A percentile compares a stretch with the other conserved stretches of the same genome.
Evolutionary conservation across 1,140 invertebrate species (phyloP).

Genomic region (Bombyx mandarina): DNA sequence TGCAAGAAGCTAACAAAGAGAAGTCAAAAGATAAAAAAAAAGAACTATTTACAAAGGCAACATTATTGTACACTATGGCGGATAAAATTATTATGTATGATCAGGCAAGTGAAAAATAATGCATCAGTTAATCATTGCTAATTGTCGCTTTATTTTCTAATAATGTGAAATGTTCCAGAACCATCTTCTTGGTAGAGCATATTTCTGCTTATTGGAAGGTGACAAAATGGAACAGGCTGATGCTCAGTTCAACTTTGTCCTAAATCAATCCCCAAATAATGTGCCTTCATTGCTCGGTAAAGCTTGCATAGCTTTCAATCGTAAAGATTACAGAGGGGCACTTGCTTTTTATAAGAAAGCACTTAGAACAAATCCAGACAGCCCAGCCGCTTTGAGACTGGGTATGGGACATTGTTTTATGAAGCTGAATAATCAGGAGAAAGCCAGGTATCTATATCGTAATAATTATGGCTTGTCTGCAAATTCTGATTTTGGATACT

Average conservation of each 20-base stretch:
- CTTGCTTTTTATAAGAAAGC: constrained; percentile 99
- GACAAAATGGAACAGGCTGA: constrained; percentile 99
- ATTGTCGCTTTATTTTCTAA: too few relatives aligned
- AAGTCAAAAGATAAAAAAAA: constrained; percentile 96
- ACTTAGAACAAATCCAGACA: constrained; percentile 94
- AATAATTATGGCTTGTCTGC: too few relatives aligned
- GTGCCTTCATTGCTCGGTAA: constrained; percentile 97
- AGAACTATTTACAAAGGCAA: constrained; percentile 97
- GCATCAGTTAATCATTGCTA: too few relatives aligned
- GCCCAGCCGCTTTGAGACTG: constrained; percentile 95
- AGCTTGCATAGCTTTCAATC: constrained; percentile 96
- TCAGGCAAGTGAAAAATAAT: constrained; percentile 75
- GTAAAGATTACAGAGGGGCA: constrained; percentile 94
- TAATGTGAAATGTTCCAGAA: constrained; percentile 74
- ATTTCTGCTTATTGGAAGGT: constrained; percentile 97
- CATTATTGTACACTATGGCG: constrained; percentile 95
- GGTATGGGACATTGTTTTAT: constrained; percentile 99
- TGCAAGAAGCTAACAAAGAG: constrained; percentile 95
- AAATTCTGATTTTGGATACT: too few relatives aligned
- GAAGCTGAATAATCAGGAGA: constrained; percentile 95
- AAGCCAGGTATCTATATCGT: constrained; percentile 80
- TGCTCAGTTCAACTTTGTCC: constrained; percentile 99
- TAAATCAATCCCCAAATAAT: constrained; percentile 96
- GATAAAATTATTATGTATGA: constrained; percentile 99
- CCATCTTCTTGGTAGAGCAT: constrained; percentile 96